phyloP scores from a whole-genome alignment of 2,113 vertebrate species.

The Bungarus multicinctus region DNA sequence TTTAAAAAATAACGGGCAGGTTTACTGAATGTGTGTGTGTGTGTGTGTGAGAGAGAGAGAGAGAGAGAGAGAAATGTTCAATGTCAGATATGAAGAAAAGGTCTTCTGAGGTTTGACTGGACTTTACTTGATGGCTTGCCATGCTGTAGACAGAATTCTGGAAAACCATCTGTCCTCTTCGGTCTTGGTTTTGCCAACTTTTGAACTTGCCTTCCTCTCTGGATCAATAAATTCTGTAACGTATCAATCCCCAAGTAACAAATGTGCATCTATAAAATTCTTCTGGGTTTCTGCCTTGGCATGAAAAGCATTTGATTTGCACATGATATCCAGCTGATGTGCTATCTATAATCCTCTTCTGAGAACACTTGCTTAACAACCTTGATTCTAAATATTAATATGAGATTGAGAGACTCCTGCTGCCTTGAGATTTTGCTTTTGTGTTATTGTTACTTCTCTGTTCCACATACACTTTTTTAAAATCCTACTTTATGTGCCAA shows the following conservation, averaged over 20 bases:
- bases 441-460: not conserved
- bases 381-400: conserved; percentile 19
- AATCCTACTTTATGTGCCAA: not conserved
- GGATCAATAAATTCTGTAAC: conserved; percentile 65
- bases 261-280: conserved; percentile 59
- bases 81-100: not conserved
- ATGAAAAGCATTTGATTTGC: conserved; percentile 63
- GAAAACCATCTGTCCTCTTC: conserved; percentile 48
- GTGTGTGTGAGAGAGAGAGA: not conserved
- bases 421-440: conserved; percentile 29
- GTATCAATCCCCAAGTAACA: conserved; percentile 62
- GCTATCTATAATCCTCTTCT: conserved; percentile 62
- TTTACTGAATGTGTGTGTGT: not conserved
- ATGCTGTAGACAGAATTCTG: conserved; percentile 15
- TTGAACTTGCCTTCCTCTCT: conserved; percentile 46
- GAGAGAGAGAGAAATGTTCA: not conserved
- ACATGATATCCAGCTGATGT: conserved; percentile 54
- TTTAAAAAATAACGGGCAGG: not conserved
- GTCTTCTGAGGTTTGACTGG: not conserved
- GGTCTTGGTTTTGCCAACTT: conserved; percentile 46
- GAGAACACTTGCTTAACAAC: conserved; percentile 36
- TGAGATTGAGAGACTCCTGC: conserved; percentile 32
- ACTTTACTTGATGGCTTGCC: not conserved
- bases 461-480: not conserved
- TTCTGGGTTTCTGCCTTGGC: conserved; percentile 41